phyloP scores from a whole-genome alignment of 2,797 vertebrate species.

The Anas capensis region DNA sequence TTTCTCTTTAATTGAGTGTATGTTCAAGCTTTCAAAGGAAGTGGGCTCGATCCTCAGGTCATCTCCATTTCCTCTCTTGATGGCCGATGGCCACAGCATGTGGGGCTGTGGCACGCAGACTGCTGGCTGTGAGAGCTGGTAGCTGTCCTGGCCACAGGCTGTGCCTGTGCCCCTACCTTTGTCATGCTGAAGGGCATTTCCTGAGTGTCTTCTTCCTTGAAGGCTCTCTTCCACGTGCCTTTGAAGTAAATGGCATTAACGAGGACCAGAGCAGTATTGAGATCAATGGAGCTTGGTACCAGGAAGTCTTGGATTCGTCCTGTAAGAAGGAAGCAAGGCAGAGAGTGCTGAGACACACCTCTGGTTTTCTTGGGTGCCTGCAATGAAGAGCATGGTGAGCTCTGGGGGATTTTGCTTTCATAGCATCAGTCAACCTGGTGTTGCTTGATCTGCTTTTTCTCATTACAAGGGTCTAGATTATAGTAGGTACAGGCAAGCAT shows the following conservation, averaged over 20 bases:
- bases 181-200: slow-evolving; percentile 84
- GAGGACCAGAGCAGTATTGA: slow-evolving; percentile 82
- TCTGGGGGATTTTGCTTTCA: neutral
- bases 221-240: slow-evolving; percentile 86
- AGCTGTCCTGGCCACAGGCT: neutral
- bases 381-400: fast-evolving
- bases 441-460: neutral
- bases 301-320: slow-evolving; percentile 89
- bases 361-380: neutral
- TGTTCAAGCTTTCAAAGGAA: neutral
- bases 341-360: neutral
- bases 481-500: neutral
- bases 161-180: slow-evolving; percentile 54
- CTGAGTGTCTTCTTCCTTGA: slow-evolving; percentile 77
- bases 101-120: neutral
- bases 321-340: slow-evolving; percentile 34
- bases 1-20: neutral
- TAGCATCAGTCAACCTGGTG: neutral
- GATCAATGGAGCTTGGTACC: slow-evolving; percentile 73
- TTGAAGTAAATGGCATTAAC: slow-evolving; percentile 92
- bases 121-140: neutral
- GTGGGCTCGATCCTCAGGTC: neutral
- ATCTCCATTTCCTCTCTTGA: neutral
- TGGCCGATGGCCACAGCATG: fast-evolving
- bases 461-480: neutral